These are phyloP conservation scores for Achroia grisella DNA, from an alignment of 1,140 invertebrate genomes.

Conservation along the genomic window DNA sequence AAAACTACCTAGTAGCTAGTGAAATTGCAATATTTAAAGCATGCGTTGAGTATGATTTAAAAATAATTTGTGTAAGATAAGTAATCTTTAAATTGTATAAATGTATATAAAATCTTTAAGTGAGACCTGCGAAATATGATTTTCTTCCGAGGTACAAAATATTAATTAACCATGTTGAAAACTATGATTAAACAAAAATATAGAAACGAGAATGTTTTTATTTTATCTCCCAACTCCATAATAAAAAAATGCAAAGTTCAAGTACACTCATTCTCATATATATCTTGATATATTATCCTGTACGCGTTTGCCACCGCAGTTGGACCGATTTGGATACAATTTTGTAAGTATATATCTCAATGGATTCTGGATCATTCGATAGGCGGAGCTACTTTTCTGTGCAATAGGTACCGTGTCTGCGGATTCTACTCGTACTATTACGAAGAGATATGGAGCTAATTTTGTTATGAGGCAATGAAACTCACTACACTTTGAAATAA, in stretches of 20 bases:
- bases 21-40: conserved; percentile 46
- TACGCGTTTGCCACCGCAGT: no score
- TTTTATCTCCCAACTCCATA: background rate
- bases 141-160: conserved; percentile 73
- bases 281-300: no score
- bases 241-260: background rate
- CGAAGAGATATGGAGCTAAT: no score
- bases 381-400: no score
- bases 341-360: no score
- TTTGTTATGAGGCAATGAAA: no score
- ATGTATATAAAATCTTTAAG: conserved; percentile 68
- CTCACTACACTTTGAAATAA: no score
- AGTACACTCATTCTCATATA: no score
- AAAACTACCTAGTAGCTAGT: conserved; percentile 53
- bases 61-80: conserved; percentile 44
- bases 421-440: no score
- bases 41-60: conserved; percentile 39
- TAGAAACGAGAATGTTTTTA: conserved; percentile 20
- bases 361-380: no score
- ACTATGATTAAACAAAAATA: conserved; percentile 70
- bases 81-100: conserved; percentile 61
- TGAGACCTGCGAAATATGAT: conserved; percentile 68
- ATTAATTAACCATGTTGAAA: conserved; percentile 72
- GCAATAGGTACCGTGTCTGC: no score
- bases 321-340: no score